A percentile compares a stretch with the other conserved stretches of the same genome.
Evolutionary conservation across 2,113 vertebrate species (phyloP).

Genomic region (Pseudolaguvia tuberculata): DNA sequence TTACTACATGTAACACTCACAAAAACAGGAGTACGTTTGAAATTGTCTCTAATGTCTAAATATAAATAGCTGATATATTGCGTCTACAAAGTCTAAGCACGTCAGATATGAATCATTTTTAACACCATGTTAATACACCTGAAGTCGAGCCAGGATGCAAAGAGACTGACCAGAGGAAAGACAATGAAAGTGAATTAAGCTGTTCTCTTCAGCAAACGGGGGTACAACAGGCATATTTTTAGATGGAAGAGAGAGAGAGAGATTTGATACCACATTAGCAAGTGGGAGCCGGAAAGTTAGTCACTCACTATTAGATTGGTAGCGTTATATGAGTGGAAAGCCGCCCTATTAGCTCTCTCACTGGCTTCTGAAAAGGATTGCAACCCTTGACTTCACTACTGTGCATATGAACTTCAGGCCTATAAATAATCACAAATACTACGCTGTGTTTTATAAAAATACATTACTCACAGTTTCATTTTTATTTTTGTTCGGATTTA

Average conservation of each 20-base stretch:
- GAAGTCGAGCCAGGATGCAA: conserved; percentile 2
- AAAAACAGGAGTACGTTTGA: not conserved
- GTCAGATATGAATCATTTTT: conserved; percentile 10
- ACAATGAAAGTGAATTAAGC: conserved; percentile 52
- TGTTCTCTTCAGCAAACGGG: conserved; percentile 37
- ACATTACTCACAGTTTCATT: not conserved
- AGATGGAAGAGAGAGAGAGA: conserved; percentile 53
- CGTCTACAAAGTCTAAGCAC: not conserved
- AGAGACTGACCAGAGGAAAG: conserved; percentile 36
- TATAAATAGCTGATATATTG: not conserved
- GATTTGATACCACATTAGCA: conserved; percentile 57
- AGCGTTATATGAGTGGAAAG: conserved; percentile 48
- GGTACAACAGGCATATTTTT: conserved; percentile 57
- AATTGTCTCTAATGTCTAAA: too few species aligned
- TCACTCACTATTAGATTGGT: conserved; percentile 58
- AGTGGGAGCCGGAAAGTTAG: conserved; percentile 55
- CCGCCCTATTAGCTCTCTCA: conserved; percentile 33
- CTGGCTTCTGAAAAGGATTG: conserved; percentile 36
- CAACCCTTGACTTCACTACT: conserved; percentile 24
- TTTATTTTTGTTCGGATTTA: not conserved
- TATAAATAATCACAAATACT: conserved; percentile 41
- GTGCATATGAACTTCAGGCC: not conserved
- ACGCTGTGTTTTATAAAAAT: conserved; percentile 21
- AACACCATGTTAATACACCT: conserved; percentile 7
- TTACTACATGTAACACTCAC: not conserved